Percentiles rank a stretch among this genome's conserved stretches.
Evolutionary conservation across 2,888 invertebrate genomes (phyloP).

Genomic region (Scrobipalpa costella): DNA sequence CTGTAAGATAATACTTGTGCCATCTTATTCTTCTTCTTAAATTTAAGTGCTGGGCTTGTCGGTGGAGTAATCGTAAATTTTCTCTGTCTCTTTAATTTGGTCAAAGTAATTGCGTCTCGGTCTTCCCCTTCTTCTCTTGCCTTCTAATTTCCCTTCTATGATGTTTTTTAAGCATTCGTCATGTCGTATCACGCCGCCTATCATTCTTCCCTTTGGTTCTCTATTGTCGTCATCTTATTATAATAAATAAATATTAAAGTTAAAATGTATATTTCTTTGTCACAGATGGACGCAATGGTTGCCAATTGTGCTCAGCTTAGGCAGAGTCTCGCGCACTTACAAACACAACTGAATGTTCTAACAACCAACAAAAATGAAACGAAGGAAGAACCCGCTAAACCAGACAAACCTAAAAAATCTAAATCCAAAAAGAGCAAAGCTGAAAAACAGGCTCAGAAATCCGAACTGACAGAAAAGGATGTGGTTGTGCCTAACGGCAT

Average conservation of each 20-base stretch:
- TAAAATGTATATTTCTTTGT: constrained; percentile 18
- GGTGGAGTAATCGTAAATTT: too few species aligned
- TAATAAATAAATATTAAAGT: neutral
- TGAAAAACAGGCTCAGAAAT: constrained; percentile 47
- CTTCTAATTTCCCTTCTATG: too few species aligned
- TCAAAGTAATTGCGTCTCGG: too few species aligned
- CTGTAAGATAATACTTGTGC: too few species aligned
- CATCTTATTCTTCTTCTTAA: too few species aligned
- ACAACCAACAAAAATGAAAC: constrained; percentile 56
- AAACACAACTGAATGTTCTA: constrained; percentile 78
- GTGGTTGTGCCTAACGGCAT: constrained; percentile 24
- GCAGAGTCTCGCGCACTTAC: constrained; percentile 81
- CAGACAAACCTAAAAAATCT: constrained; percentile 65
- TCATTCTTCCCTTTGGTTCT: too few species aligned
- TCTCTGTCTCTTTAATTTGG: too few species aligned
- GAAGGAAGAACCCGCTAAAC: constrained; percentile 59
- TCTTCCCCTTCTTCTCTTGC: too few species aligned
- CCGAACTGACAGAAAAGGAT: constrained; percentile 29
- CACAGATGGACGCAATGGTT: constrained; percentile 81
- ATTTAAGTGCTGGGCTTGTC: too few species aligned
- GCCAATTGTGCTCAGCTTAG: constrained; percentile 82
- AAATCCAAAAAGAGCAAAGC: constrained; percentile 69
- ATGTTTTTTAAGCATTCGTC: too few species aligned
- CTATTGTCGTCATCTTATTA: too few species aligned
- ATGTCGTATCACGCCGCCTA: too few species aligned